Evolutionary conservation across 2,797 vertebrate species (phyloP).

Genomic region (Arctocebus calabarensis): DNA sequence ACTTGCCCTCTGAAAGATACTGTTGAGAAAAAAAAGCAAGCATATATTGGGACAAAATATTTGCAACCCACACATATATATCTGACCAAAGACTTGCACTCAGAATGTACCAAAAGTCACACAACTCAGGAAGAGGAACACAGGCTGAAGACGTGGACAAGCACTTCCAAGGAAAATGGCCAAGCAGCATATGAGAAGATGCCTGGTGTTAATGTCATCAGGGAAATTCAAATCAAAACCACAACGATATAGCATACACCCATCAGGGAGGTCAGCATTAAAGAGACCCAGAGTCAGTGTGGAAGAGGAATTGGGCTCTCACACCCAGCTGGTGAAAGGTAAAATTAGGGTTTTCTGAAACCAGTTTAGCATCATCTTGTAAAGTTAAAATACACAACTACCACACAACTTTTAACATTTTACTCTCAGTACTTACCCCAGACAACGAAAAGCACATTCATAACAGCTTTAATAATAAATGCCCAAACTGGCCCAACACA

Average conservation of each 20-base stretch:
- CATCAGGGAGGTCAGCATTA: neutral
- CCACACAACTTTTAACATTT: neutral
- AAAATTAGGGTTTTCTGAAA: neutral
- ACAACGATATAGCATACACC: neutral
- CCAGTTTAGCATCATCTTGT: neutral
- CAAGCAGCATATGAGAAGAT: neutral
- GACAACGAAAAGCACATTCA: neutral
- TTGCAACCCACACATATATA: neutral
- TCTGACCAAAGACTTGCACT: constrained; percentile 1
- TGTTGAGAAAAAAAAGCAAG: constrained; percentile 42
- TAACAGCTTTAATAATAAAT: constrained; percentile 34
- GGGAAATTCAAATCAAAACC: constrained; percentile 29
- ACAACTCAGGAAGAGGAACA: constrained; percentile 11
- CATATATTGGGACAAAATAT: neutral
- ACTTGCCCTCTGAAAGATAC: constrained; percentile 34
- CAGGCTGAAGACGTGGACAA: neutral
- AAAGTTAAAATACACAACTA: neutral
- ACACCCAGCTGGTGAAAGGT: neutral
- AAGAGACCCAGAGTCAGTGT: neutral
- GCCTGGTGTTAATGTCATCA: neutral
- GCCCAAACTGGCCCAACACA: neutral
- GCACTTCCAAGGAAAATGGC: neutral
- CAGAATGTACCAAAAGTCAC: neutral
- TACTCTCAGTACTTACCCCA: neutral
- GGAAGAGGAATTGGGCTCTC: neutral